These are phyloP conservation scores for Chrysaora quinquecirrha DNA, from an alignment of 30 jellyfish, hydroid and myxozoan genomes.

Conservation along the genomic window DNA sequence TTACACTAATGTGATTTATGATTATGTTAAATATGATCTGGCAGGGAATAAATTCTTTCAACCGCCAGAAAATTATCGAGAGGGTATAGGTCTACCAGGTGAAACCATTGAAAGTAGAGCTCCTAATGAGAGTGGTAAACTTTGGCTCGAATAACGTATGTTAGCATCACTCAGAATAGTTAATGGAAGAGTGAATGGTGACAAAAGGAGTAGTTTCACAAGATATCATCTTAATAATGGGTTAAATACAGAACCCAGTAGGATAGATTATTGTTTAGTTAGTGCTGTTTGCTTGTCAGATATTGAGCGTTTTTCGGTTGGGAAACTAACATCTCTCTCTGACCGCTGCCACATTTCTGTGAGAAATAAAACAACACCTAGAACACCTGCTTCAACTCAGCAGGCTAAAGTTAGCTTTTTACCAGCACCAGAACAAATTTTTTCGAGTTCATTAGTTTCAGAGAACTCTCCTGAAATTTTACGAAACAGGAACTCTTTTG, in stretches of 20 bases:
- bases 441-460: not conserved
- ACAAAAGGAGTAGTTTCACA: not conserved
- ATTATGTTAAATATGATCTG: slow-evolving; percentile 1
- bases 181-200: not conserved
- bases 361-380: not conserved
- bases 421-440: no score
- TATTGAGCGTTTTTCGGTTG: no score
- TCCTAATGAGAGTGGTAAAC: slow-evolving; percentile 27
- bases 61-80: not conserved
- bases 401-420: no score
- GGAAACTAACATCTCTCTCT: no score
- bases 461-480: not conserved
- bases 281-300: no score
- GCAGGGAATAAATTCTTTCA: not conserved
- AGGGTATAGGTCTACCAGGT: not conserved
- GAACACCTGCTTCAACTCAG: no score
- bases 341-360: no score
- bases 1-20: slow-evolving; percentile 5
- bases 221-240: not conserved
- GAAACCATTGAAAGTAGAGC: slow-evolving; percentile 3
- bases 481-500: no score
- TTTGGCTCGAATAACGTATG: not conserved
- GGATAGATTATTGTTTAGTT: no score
- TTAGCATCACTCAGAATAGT: not conserved
- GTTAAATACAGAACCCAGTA: not conserved